Evolutionary conservation across 1,140 invertebrate genomes (phyloP), one percentile per base, ranked within the genome.

Genomic region (Procambarus clarkii): DNA sequence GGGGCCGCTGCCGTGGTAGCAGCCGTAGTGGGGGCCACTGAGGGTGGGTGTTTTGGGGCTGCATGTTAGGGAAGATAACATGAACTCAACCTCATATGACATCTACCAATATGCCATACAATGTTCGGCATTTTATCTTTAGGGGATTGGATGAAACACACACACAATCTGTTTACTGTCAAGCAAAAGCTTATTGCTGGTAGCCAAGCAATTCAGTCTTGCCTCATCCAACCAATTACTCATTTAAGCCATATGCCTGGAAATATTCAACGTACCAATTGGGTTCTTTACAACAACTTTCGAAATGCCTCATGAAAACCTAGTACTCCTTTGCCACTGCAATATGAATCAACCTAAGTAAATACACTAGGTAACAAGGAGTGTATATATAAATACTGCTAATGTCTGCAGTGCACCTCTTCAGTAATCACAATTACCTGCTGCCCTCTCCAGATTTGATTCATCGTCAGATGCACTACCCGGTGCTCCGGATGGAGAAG

Each of bases 401-500:
- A 93, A 94, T 93, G 93, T 71, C 48, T 50, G 58, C 46, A 50
- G 58, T 71, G 44, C 60, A 54, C 84, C 85, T 77, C 71, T 50
- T 79, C 50, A 44, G 34, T 21, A 88, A 24, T 50, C 50, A 79
- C 58, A 76, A 80, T 95, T 94, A 96, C 96, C 95, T 94, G 95
- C 94, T 92, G 94, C 94, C 88, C 94, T 94, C 84, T 94, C 94
- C 91, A 95, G 94, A 93, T 95, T 97, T 94, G 96, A 96, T 95
- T 97, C 97, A 94, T 98, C 97, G 94, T 97, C 97, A 94, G 96
- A 97, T 93, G 96, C 97, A 93, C 96, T 95, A 95, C 93, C 96
- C 94, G 94, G 96, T 95, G 79, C 85, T 88, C 69, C 92, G 90
- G 91, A 91, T 60, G 93, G 86, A 88, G 91, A 92, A 71, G 91